phyloP scores from a whole-genome alignment of 2,888 invertebrate species.

The Slavum lentiscoides region DNA sequence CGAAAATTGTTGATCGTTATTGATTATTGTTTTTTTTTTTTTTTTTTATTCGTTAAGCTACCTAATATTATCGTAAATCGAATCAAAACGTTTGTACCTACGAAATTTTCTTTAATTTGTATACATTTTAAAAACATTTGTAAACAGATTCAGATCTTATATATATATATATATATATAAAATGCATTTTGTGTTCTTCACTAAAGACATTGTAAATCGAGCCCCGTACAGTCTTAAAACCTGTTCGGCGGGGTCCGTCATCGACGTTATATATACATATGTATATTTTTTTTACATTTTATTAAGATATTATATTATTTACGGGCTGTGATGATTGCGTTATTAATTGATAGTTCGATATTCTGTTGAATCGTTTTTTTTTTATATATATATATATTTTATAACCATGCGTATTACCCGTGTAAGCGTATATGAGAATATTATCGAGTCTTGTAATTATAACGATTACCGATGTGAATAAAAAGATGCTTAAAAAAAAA shows the following conservation, averaged over 20 bases:
- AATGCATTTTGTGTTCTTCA: neutral
- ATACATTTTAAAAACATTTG: neutral
- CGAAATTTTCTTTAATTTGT: neutral
- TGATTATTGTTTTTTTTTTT: neutral
- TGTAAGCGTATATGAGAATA: too few relatives aligned
- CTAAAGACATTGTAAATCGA: neutral
- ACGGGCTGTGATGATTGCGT: slow-evolving; percentile 37
- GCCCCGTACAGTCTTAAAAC: neutral
- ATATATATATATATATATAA: neutral
- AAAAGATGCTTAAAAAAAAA: neutral
- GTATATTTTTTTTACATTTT: slow-evolving; percentile 6
- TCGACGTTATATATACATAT: neutral
- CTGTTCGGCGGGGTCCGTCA: neutral
- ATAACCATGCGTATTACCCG: neutral
- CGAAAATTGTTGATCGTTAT: neutral
- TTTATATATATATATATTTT: neutral
- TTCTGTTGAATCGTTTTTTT: slow-evolving; percentile 2
- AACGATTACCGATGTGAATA: too few relatives aligned
- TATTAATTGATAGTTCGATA: slow-evolving; percentile 14
- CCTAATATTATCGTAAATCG: neutral
- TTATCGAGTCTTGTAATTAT: too few relatives aligned
- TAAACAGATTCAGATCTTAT: slow-evolving; percentile 12
- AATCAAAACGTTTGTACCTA: neutral
- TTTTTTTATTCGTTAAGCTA: neutral
- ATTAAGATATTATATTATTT: slow-evolving; percentile 24